Conservation (phyloP, 1,140 invertebrate genomes). For the Brachionus asplanchnoidis region DNA sequence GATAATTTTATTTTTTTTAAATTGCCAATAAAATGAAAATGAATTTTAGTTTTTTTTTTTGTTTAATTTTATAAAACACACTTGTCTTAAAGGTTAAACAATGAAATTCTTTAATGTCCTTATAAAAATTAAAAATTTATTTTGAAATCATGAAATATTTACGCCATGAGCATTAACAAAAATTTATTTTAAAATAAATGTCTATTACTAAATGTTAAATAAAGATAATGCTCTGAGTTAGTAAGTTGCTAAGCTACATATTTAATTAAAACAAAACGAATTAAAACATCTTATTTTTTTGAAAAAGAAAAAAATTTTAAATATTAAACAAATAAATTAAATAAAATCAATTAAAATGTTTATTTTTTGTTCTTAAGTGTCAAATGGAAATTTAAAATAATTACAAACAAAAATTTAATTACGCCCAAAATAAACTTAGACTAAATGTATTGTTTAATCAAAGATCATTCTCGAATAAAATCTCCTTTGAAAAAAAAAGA, state of each 20-base stretch:
- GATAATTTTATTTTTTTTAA: no score
- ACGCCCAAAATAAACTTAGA: not conserved
- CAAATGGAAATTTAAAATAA: not conserved
- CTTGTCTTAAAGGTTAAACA: not conserved
- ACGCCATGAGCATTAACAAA: not conserved
- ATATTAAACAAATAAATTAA: not conserved
- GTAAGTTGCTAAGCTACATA: not conserved
- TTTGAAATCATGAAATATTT: not conserved
- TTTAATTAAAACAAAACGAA: not conserved
- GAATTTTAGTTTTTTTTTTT: not conserved
- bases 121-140: not conserved
- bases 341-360: not conserved
- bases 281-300: not conserved
- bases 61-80: not conserved
- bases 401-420: not conserved
- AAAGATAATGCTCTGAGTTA: not conserved
- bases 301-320: no score
- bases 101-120: not conserved
- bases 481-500: not conserved
- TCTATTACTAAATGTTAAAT: not conserved
- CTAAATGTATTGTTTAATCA: not conserved
- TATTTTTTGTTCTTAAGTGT: not conserved
- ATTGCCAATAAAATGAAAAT: no score
- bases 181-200: not conserved
- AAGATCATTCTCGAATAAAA: conserved; percentile 5